phyloP scores from a whole-genome alignment of 2,113 vertebrate genomes.

The Penelope pileata region DNA sequence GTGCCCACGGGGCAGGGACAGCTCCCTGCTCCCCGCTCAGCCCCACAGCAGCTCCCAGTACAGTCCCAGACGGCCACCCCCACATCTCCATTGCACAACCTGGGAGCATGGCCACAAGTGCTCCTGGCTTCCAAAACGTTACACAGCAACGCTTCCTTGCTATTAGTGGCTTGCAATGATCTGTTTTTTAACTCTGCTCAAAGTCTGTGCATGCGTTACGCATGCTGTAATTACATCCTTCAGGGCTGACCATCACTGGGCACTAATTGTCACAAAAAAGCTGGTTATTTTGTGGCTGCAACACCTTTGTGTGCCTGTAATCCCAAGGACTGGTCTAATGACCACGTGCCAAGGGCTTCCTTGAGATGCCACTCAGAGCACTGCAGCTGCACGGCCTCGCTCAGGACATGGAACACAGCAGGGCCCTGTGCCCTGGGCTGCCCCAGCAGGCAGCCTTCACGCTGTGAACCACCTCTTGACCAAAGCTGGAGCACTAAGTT shows the following conservation, averaged over 20 bases:
- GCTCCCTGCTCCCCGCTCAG: rapidly evolving
- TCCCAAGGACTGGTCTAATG: neutral
- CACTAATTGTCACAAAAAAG: neutral
- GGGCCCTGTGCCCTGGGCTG: neutral
- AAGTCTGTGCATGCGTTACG: neutral
- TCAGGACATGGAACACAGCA: neutral
- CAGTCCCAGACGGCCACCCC: rapidly evolving
- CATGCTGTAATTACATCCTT: neutral
- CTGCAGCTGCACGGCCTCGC: neutral
- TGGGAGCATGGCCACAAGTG: neutral
- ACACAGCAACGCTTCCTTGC: neutral
- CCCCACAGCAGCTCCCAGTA: rapidly evolving
- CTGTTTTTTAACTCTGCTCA: neutral
- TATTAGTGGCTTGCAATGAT: neutral
- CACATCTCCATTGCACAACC: neutral
- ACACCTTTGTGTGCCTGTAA: neutral
- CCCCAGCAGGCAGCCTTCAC: neutral
- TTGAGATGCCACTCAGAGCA: no score
- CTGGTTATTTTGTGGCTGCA: neutral
- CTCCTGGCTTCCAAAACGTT: neutral
- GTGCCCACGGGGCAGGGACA: neutral
- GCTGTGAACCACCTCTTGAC: neutral
- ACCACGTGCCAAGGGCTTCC: neutral
- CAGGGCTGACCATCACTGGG: neutral
- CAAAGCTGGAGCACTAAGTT: neutral